Conservation (phyloP, 2,113 vertebrate genomes). For the Zeus faber region DNA sequence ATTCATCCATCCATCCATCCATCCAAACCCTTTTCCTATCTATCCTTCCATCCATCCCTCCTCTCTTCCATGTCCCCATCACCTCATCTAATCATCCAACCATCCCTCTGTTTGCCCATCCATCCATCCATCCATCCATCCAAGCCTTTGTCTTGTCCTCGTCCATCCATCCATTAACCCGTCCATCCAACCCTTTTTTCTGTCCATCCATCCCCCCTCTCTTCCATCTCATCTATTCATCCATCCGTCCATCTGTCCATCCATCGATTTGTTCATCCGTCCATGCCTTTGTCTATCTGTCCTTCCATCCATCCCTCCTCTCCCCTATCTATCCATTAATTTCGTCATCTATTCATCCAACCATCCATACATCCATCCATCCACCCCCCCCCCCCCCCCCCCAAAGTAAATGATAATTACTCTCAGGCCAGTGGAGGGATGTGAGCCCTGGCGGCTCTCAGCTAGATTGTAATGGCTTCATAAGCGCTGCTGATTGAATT, state of each 20-base stretch:
- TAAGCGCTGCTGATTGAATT: slow-evolving; percentile 72
- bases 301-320: not conserved
- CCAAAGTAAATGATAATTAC: slow-evolving; percentile 65
- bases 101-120: not conserved
- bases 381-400: too few species aligned
- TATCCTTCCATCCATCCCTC: slow-evolving; percentile 6
- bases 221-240: too few species aligned
- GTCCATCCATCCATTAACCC: slow-evolving; percentile 23
- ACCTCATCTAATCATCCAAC: not conserved
- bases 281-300: not conserved
- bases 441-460: slow-evolving; percentile 59
- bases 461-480: slow-evolving; percentile 72
- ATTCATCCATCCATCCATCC: not conserved
- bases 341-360: slow-evolving; percentile 15
- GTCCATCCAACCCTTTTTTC: too few species aligned
- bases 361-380: slow-evolving; percentile 11
- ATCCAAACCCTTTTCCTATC: too few species aligned
- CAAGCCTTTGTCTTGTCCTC: slow-evolving; percentile 1
- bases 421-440: slow-evolving; percentile 61
- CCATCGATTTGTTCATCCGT: not conserved
- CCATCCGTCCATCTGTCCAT: not conserved
- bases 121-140: slow-evolving; percentile 10
- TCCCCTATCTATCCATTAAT: slow-evolving; percentile 17
- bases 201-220: too few species aligned
- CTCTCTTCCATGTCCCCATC: not conserved